These are phyloP conservation scores for Rhyacichthys aspro DNA, from an alignment of 2,797 vertebrate species.

Conservation along the genomic window DNA sequence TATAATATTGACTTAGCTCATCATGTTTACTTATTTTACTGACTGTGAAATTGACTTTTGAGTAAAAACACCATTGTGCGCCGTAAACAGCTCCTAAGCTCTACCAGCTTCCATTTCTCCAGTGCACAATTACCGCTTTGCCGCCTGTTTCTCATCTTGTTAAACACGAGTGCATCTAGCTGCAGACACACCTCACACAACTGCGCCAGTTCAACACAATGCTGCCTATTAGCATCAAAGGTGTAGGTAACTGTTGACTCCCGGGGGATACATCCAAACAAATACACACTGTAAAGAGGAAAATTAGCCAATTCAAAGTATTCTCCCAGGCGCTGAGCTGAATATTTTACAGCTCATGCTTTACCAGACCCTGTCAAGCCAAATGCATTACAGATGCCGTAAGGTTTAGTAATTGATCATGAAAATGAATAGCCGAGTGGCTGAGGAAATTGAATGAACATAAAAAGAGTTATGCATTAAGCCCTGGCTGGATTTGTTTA, in stretches of 20 bases:
- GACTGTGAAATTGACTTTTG: not conserved
- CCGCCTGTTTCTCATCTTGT: constrained; percentile 19
- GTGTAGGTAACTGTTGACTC: constrained; percentile 67
- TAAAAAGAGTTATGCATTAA: constrained; percentile 81
- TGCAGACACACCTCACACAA: constrained; percentile 37
- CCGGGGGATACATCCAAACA: constrained; percentile 54
- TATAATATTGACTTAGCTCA: not conserved
- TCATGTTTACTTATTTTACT: not conserved
- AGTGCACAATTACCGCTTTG: constrained; percentile 12
- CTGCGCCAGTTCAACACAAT: constrained; percentile 24
- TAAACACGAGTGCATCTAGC: constrained; percentile 18
- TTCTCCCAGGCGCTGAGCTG: constrained; percentile 45
- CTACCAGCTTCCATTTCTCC: constrained; percentile 2
- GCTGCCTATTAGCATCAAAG: constrained; percentile 63
- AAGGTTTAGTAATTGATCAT: constrained; percentile 82
- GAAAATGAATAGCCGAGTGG: constrained; percentile 78
- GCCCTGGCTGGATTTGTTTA: constrained; percentile 64
- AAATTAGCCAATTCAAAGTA: constrained; percentile 56
- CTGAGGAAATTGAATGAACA: constrained; percentile 79
- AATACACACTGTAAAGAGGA: constrained; percentile 47
- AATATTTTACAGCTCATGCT: constrained; percentile 57
- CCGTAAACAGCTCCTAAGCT: not conserved
- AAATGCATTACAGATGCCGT: constrained; percentile 75
- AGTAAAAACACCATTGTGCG: too few species aligned
- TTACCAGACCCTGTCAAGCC: constrained; percentile 55